phyloP scores from a whole-genome alignment of 2,797 vertebrate genomes.

The Schizothorax lantsangensis region DNA sequence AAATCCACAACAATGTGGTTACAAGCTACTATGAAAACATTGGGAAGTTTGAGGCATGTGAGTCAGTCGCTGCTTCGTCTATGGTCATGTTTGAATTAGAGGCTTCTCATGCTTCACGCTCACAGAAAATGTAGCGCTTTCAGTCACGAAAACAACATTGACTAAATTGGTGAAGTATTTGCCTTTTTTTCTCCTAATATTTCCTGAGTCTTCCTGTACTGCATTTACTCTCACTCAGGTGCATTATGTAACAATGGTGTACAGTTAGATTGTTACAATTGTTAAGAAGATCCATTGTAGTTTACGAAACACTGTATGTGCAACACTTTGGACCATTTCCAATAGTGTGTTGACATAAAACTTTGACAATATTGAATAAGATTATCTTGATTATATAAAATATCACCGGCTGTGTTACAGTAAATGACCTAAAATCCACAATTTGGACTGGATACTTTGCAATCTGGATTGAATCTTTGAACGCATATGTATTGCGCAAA shows the following conservation, averaged over 20 bases:
- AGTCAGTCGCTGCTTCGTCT: conserved; percentile 11
- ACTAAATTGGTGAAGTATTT: conserved; percentile 23
- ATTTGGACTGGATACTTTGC: neutral
- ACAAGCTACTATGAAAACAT: conserved; percentile 44
- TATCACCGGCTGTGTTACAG: neutral
- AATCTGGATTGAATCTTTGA: conserved; percentile 23
- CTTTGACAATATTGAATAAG: neutral
- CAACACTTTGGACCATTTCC: neutral
- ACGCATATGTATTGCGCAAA: conserved; percentile 10
- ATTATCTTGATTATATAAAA: neutral
- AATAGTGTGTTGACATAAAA: neutral
- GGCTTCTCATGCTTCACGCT: conserved; percentile 68
- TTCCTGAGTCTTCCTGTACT: conserved; percentile 5
- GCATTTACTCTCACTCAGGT: neutral
- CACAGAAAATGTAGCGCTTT: conserved; percentile 68
- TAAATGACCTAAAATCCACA: neutral
- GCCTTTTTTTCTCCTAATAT: conserved; percentile 35
- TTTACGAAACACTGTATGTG: neutral
- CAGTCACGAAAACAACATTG: conserved; percentile 68
- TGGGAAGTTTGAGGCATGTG: conserved; percentile 29
- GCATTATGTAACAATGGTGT: conserved; percentile 13
- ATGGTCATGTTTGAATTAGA: conserved; percentile 32
- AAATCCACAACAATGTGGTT: conserved; percentile 44
- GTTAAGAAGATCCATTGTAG: neutral
- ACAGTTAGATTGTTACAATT: neutral